phyloP scores from a whole-genome alignment of 2,797 vertebrate genomes.

The Choloepus didactylus region DNA sequence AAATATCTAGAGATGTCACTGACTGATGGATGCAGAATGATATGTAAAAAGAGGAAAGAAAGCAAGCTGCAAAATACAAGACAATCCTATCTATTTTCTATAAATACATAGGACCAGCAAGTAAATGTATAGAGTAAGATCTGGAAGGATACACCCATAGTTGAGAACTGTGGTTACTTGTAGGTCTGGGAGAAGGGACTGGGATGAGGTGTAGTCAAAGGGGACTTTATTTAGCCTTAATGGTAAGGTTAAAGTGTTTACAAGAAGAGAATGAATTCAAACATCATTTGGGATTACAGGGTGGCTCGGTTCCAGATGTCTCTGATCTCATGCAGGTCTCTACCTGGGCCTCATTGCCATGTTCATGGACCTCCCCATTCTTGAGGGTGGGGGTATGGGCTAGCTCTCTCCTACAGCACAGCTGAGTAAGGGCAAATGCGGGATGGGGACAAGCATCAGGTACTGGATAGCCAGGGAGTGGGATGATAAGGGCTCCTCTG shows the following conservation, averaged over 20 bases:
- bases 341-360: not conserved
- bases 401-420: conserved; percentile 4
- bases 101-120: not conserved
- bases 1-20: conserved; percentile 6
- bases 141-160: not conserved
- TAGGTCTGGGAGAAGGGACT: not conserved
- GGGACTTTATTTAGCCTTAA: not conserved
- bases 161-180: not conserved
- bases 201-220: not conserved
- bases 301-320: not conserved
- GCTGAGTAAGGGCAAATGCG: not conserved
- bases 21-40: conserved; percentile 9
- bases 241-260: not conserved
- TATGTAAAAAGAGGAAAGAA: not conserved
- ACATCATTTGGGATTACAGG: not conserved
- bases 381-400: not conserved
- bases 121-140: conserved; percentile 1
- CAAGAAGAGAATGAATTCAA: not conserved
- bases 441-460: not conserved
- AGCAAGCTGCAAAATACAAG: not conserved
- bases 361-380: not conserved
- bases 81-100: not conserved
- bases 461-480: not conserved
- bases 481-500: not conserved
- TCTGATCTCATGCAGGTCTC: not conserved